These are phyloP conservation scores for Microcebus tavaratra DNA, from an alignment of 2,113 vertebrate species.

Conservation along the genomic window DNA sequence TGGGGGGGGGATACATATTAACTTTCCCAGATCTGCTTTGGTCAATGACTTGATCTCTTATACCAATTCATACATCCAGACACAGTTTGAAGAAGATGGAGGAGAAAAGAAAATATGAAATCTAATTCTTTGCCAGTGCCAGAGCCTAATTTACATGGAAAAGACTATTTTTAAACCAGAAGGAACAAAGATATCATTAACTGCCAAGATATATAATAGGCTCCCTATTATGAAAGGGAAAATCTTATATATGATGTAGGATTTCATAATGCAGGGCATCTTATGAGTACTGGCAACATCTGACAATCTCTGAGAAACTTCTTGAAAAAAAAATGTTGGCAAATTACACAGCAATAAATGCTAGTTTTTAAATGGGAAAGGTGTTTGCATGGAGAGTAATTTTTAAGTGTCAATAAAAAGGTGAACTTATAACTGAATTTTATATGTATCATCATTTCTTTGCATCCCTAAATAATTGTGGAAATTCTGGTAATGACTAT, in stretches of 20 bases:
- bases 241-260: not conserved
- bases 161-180: not conserved
- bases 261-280: accelerated
- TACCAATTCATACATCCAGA: accelerated
- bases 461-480: not conserved
- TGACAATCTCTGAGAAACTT: not conserved
- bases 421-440: not conserved
- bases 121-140: not conserved
- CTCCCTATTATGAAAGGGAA: not conserved
- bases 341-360: not conserved
- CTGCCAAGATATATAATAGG: not conserved
- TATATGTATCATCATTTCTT: not conserved
- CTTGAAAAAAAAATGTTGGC: not conserved
- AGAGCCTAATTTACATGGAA: not conserved
- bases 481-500: not conserved
- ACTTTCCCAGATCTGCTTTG: not conserved
- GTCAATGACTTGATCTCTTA: not conserved
- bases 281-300: not conserved
- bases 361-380: not conserved
- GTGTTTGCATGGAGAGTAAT: not conserved
- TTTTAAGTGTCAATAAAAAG: not conserved
- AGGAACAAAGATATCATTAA: not conserved
- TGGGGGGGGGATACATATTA: accelerated
- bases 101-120: not conserved
- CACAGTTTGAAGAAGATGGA: not conserved